Evolutionary conservation across 2,797 vertebrate species (phyloP), one percentile per base, ranked within the genome.

Genomic region (Buphagus erythrorhynchus): DNA sequence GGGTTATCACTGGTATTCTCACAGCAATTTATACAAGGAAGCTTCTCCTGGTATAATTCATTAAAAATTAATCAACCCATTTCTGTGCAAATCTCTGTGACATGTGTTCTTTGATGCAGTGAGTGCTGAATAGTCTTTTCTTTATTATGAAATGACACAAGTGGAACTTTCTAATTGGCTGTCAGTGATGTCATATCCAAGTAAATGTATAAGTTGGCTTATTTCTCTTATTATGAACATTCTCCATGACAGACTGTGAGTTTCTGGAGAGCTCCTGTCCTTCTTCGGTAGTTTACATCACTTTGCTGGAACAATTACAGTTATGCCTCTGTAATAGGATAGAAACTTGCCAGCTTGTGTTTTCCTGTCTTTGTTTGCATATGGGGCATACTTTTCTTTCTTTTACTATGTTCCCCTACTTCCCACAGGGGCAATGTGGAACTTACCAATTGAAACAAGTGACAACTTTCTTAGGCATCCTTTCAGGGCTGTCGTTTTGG

Each of bases 61-160:
- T 97, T 97, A 97, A 97, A 97, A 97, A 97, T 97, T 97, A 97
- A 97, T 95, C 96, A 97, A 97, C 93, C 93, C 86, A 97, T 97
- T 97, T 97, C 96, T 94, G 94, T 96, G 96, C 97, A 97, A 97
- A 97, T 97, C 97, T 97, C 95, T 97, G 75, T 97, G 97, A 97
- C 95, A 95, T 75, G 84, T 15, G 33, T 95, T 94, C 96, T 97
- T 97, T 97, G 95, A 95, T 97, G 97, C 95, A 82, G 84, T 85
- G 93, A 97, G 79, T 84, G 90, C 95, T 95, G 96, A 97, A 96
- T 95, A 97, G 95, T 96, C 95, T 95, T 97, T 97, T 95, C 96
- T 97, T 97, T 95, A 95, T 87, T 96, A 97, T 94, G 92, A 97
- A 97, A 96, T 97, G 95, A 96, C 96, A 97, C 89, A 96, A 97